phyloP scores from a whole-genome alignment of 2,797 vertebrate species.

The Typhlichthys eigenmanni region DNA sequence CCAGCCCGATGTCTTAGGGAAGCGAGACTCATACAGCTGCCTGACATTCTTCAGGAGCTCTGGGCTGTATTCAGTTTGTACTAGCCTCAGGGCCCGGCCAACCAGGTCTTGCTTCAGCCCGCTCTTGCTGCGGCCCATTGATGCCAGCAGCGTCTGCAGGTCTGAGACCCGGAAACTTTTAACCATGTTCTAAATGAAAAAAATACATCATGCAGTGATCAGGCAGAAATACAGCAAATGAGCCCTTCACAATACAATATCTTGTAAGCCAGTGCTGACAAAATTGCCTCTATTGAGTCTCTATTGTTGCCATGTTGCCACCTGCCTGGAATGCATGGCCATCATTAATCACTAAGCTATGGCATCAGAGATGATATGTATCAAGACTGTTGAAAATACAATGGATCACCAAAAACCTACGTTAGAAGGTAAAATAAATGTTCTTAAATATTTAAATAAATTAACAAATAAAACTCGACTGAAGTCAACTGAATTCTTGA shows the following conservation, averaged over 20 bases:
- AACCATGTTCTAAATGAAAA: slow-evolving; percentile 89
- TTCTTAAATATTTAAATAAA: no score
- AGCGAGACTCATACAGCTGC: slow-evolving; percentile 95
- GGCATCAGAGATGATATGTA: background rate
- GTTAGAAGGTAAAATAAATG: no score
- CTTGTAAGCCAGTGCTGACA: background rate
- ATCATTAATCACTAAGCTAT: background rate
- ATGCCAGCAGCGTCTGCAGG: slow-evolving; percentile 97
- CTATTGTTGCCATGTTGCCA: background rate
- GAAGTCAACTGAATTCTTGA: no score
- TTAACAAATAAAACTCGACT: no score
- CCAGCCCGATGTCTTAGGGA: slow-evolving; percentile 88
- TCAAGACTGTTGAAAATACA: no score
- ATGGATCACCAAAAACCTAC: no score
- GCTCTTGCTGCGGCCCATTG: slow-evolving; percentile 97
- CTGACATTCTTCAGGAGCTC: slow-evolving; percentile 97
- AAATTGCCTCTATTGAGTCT: background rate
- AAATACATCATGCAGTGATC: slow-evolving; percentile 20
- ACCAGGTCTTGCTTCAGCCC: slow-evolving; percentile 98
- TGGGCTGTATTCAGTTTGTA: slow-evolving; percentile 96
- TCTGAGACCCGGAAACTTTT: slow-evolving; percentile 99
- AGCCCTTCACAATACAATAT: background rate
- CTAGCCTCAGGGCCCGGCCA: slow-evolving; percentile 90
- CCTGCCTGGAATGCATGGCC: background rate
- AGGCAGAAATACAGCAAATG: background rate